These are phyloP conservation scores for Saiga tatarica DNA, from an alignment of 2,113 vertebrate species.

Conservation along the genomic window DNA sequence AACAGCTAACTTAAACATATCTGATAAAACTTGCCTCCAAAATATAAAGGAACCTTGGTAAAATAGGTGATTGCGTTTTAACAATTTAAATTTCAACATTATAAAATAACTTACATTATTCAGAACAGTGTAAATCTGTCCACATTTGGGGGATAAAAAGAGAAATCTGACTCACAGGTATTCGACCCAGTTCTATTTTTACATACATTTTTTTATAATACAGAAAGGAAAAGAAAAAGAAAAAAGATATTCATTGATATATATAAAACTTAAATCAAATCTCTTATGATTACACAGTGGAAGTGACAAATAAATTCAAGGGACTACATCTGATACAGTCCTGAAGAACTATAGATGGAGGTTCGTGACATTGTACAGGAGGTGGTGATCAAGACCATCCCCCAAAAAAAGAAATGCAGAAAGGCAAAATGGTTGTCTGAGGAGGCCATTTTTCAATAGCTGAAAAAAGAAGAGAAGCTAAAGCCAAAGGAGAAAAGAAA, in stretches of 20 bases:
- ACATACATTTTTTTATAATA: background rate
- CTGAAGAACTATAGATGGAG: rapidly evolving
- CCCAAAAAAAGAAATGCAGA: background rate
- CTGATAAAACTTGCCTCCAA: background rate
- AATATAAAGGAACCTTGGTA: background rate
- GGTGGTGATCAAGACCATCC: background rate
- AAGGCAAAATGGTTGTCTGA: background rate
- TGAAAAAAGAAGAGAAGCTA: background rate
- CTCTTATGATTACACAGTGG: background rate
- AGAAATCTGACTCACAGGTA: background rate
- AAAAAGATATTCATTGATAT: background rate
- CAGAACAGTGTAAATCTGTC: background rate
- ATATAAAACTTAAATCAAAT: background rate
- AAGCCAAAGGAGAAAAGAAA: background rate
- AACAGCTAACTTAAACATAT: background rate
- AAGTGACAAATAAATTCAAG: background rate
- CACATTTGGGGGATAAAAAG: background rate
- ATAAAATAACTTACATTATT: background rate
- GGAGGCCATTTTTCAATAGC: background rate
- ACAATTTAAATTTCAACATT: background rate
- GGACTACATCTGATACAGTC: background rate
- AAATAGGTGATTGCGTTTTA: background rate
- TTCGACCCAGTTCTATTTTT: background rate
- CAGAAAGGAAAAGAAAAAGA: background rate
- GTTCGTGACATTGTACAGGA: background rate